These are phyloP conservation scores for Odontophorus gujanensis DNA, from an alignment of 2,113 vertebrate species.

Conservation along the genomic window DNA sequence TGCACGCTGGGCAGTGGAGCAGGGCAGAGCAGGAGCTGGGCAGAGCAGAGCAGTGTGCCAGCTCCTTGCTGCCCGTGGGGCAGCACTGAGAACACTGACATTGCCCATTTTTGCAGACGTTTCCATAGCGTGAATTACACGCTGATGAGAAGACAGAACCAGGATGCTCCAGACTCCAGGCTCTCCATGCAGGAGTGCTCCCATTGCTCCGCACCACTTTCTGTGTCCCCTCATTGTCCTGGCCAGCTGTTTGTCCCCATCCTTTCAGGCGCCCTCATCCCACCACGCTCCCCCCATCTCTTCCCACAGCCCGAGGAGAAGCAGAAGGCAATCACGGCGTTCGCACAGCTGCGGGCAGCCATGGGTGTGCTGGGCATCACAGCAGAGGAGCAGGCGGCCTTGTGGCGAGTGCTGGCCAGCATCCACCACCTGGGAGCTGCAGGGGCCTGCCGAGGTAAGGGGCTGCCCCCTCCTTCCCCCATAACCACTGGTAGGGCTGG, in stretches of 20 bases:
- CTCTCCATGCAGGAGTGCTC: accelerated
- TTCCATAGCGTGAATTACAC: accelerated
- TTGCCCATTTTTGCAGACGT: accelerated
- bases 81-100: background rate
- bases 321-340: conserved; percentile 87
- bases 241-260: accelerated
- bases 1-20: no score
- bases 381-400: conserved; percentile 81
- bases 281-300: background rate
- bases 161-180: background rate
- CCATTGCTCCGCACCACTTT: accelerated
- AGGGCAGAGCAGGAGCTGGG: no score
- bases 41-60: no score
- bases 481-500: background rate
- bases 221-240: background rate
- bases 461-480: background rate
- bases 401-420: conserved; percentile 90
- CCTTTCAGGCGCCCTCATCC: accelerated
- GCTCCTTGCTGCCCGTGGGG: background rate
- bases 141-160: accelerated
- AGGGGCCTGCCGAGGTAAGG: conserved; percentile 90
- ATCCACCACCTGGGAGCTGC: conserved; percentile 94
- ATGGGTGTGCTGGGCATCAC: conserved; percentile 88
- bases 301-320: conserved; percentile 89
- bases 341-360: conserved; percentile 86